Evolutionary conservation across 2,113 vertebrate genomes (phyloP), one percentile per base, ranked within the genome.

Genomic region (Taxidea taxus): DNA sequence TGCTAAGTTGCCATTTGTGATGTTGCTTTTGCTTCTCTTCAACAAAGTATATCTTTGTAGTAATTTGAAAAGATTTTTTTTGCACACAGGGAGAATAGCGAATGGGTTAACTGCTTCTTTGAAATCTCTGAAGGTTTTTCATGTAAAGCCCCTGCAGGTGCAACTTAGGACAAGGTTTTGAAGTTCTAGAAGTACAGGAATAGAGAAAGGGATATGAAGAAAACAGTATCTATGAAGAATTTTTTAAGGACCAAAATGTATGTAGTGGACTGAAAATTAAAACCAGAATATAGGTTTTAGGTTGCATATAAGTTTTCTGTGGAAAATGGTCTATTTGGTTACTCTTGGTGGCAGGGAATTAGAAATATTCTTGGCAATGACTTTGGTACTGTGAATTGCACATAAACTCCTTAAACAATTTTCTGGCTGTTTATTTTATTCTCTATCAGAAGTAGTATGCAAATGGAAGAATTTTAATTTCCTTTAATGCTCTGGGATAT

Each of bases 381-480:
- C 58, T 83, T 77, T 75, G 62, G 75, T 90, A 94, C 9, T 75
- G 34, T 77, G 49, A 58, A 60, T 84, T 94, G n/a, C 39, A 62
- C 21, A 95, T 70, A 94, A 91, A 87, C 37, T 74, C 93, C 51
- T 94, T 91, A 95, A 96, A 87, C 47, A 97, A 49, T 93, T 87
- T 95, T 96, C 34, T 97, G 44, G 34, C 47, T 83, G n/a, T 94
- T 96, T 95, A 77, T 96, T 96, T 97, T 93, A 89, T 91, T 91
- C n/a, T 90, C 54, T 68, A 54, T 92, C 42, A 77, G n/a, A 94
- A 92, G 60, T 78, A 92, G 60, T 89, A 93, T 97, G 83, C 89
- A 93, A 97, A 97, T 97, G 6, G 31, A 88, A 31, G 49, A 51
- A 44, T 93, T 97, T 96, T 97, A 75, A 96, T 94, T 95, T 91